Base-by-base conservation (phyloP, 2,113 vertebrate genomes). In the Herpailurus yagouaroundi region DNA sequence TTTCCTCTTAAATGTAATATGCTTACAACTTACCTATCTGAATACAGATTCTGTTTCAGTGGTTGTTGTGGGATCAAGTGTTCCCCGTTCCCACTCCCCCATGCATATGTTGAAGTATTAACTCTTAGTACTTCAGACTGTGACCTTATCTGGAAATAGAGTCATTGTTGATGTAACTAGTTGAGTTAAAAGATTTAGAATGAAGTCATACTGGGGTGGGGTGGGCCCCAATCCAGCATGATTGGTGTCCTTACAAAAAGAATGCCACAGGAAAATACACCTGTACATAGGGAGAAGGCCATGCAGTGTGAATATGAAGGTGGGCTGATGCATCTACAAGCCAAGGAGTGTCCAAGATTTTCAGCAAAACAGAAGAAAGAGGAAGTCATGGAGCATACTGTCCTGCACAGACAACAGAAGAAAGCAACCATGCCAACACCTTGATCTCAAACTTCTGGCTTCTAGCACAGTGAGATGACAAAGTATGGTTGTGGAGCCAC, bases 31-130 rank as follows among this genome's bases (percentile, higher is more conserved):
- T 57, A 95, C 1, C n/a, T 52, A 23, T 36, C 71, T 89, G 45
- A 84, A n/a, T 11, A 83, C 1, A 48, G 41, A 45, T 66, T 33
- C 52, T 66, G 36, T 60, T 74, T 90, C 5, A 4, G 4, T 86
- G 45, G 36, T 60, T 81, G 13, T 21, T 16, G 41, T 64, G 38
- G 23, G 3, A 2, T 94, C 36, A 86, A 91, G 18, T 57, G 52
- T 13, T 1, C 4, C 4, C 4, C 13, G 3, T 0, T 11, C 29
- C 74, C 73, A 55, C 19, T 36, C 14, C 5, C 21, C 45, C 71
- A 55, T 33, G 48, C 15, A 7, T 64, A 52, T 18, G 27, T 7
- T 87, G 31, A 86, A 76, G 14, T 33, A 66, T 45, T 74, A 57
- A 68, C 14, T 9, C 45, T 13, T 13, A 66, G 36, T 7, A 25